A percentile compares a stretch with the other conserved stretches of the same genome.
These are phyloP conservation scores for Channa maculata DNA, from an alignment of 2,113 vertebrate genomes.

Conservation along the genomic window DNA sequence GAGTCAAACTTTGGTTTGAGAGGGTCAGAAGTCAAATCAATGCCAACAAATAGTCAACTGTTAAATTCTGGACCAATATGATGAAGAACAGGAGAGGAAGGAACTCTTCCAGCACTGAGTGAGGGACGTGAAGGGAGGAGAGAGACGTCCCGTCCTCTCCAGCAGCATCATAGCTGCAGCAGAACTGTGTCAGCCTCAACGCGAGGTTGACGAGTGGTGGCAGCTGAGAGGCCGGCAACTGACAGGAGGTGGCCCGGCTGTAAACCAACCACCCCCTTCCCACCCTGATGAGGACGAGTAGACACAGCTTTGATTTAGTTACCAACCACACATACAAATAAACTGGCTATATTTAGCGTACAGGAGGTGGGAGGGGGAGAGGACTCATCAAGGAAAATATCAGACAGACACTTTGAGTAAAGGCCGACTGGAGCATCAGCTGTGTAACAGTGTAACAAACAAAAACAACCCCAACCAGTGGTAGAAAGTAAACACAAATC, in stretches of 20 bases:
- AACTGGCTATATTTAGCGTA: constrained; percentile 79
- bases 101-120: constrained; percentile 40
- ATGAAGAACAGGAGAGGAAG: constrained; percentile 52
- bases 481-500: background rate
- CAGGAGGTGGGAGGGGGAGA: constrained; percentile 28
- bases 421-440: constrained; percentile 73
- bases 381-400: constrained; percentile 69
- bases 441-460: constrained; percentile 44
- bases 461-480: constrained; percentile 7
- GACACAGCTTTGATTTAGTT: constrained; percentile 87
- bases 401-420: constrained; percentile 56
- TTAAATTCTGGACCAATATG: background rate
- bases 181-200: constrained; percentile 68
- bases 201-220: constrained; percentile 80
- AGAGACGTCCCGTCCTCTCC: constrained; percentile 59
- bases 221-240: constrained; percentile 78
- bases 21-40: background rate
- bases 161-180: constrained; percentile 58
- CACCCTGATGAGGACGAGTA: constrained; percentile 50
- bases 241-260: constrained; percentile 51
- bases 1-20: background rate
- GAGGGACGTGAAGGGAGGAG: constrained; percentile 18
- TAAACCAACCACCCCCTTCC: constrained; percentile 70
- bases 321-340: constrained; percentile 87
- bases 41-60: background rate